These are phyloP conservation scores for Istiophorus platypterus DNA, from an alignment of 2,113 vertebrate genomes.

Conservation along the genomic window DNA sequence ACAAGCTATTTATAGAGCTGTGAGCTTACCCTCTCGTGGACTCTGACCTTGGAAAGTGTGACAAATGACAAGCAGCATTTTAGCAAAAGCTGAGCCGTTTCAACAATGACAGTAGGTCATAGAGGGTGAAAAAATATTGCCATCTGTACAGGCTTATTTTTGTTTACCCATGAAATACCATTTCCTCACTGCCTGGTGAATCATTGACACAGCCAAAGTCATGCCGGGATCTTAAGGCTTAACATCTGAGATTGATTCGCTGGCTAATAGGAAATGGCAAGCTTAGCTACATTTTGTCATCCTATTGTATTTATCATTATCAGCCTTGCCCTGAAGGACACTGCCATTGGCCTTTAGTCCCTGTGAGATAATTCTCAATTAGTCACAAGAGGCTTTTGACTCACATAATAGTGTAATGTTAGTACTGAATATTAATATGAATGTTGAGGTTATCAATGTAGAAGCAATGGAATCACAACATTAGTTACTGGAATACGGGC, in stretches of 20 bases:
- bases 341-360: constrained; percentile 33
- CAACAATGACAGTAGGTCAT: constrained; percentile 53
- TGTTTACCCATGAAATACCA: constrained; percentile 65
- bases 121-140: constrained; percentile 18
- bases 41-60: constrained; percentile 73
- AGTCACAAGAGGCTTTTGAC: constrained; percentile 24
- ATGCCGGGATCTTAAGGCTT: constrained; percentile 34
- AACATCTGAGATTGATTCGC: constrained; percentile 59
- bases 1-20: constrained; percentile 63
- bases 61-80: constrained; percentile 65
- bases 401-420: background rate
- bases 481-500: background rate
- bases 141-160: constrained; percentile 57
- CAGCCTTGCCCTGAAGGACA: constrained; percentile 33
- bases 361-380: constrained; percentile 61
- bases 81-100: constrained; percentile 50
- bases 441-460: constrained; percentile 16
- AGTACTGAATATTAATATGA: background rate
- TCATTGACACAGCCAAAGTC: constrained; percentile 42
- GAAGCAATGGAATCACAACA: background rate
- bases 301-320: constrained; percentile 65
- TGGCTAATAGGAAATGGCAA: constrained; percentile 54
- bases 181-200: constrained; percentile 44
- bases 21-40: constrained; percentile 56
- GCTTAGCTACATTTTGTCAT: constrained; percentile 52